Base-by-base conservation (phyloP, 2,113 vertebrate genomes). In the Brachyhypopomus gauderio region DNA sequence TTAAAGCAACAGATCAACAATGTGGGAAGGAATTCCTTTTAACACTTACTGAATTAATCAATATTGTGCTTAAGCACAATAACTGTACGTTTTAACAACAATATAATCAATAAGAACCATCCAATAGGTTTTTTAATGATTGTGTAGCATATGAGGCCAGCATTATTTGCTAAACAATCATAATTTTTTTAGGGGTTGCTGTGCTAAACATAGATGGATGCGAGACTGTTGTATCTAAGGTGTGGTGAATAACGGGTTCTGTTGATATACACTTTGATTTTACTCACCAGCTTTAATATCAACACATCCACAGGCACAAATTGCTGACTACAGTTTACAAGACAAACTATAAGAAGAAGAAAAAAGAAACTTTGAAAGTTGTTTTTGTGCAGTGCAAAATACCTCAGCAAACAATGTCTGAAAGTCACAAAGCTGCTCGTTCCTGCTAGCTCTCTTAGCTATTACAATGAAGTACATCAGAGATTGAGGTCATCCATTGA, bases 401-500 rank as follows among this genome's bases (percentile, higher is more conserved):
- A 85, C 84, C 77, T 78, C n/a, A 77, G 41, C 66, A 74, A 87
- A 90, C 88, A 89, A 90, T 86, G 55, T 73, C 67, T 78, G 87
- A 88, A 89, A n/a, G 62, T 34, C 84, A 77, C 59, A 87, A 87
- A 89, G 76, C 77, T 75, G 82, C 83, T 90, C 87, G 89, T 88
- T 86, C 81, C 86, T 88, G 85, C 82, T 77, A 71, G 23, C 73
- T 34, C 86, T 88, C 86, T 83, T 77, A 72, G 27, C 73, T 34
- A 72, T 77, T 72, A 84, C 84, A 85, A 88, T 88, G 86, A 82
- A 81, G 84, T 89, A 89, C 74, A 89, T 84, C 88, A 83, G 85
- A 93, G 89, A 91, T 91, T 91, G 91, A 92, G 93, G 92, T 94
- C 91, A 91, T 79, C 82, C 80, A 80, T 80, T 86, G 88, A 85